phyloP scores from a whole-genome alignment of 1,140 invertebrate species.

The Nylanderia fulva region DNA sequence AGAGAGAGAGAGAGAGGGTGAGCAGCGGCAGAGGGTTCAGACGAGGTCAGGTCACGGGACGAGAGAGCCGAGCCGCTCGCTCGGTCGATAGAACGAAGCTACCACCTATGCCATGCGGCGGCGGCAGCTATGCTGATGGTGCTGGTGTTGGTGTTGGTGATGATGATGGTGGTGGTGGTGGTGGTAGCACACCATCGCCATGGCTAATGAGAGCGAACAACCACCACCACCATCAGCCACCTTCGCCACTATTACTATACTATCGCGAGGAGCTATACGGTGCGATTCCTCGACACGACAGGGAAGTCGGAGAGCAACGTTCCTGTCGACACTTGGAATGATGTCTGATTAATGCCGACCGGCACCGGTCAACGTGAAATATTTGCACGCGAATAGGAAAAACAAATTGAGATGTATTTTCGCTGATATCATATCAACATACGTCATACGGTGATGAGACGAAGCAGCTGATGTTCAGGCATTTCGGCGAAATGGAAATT shows the following conservation, averaged over 20 bases:
- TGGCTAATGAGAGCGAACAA: slow-evolving; percentile 61
- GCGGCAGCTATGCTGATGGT: neutral
- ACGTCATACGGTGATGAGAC: too few relatives aligned
- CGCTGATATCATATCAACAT: too few relatives aligned
- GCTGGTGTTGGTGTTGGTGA: neutral
- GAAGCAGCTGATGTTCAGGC: too few relatives aligned
- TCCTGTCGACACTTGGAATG: slow-evolving; percentile 28
- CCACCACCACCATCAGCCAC: neutral
- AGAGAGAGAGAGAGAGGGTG: neutral
- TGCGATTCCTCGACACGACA: slow-evolving; percentile 28
- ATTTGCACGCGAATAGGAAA: neutral
- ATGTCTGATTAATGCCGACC: slow-evolving; percentile 48
- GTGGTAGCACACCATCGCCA: slow-evolving; percentile 38
- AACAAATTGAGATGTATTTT: slow-evolving; percentile 29
- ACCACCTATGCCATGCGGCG: slow-evolving; percentile 67
- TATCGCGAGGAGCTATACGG: neutral
- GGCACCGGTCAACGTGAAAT: slow-evolving; percentile 1
- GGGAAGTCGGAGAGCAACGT: slow-evolving; percentile 19
- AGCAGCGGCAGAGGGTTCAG: slow-evolving; percentile 82
- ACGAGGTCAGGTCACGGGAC: slow-evolving; percentile 85
- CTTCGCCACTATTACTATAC: neutral
- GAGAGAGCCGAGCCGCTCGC: slow-evolving; percentile 60
- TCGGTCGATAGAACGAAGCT: slow-evolving; percentile 81
- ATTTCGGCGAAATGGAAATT: too few relatives aligned
- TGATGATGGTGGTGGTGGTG: neutral